Evolutionary conservation across 1,140 invertebrate species (phyloP).

Genomic region (Neodiprion virginianus): DNA sequence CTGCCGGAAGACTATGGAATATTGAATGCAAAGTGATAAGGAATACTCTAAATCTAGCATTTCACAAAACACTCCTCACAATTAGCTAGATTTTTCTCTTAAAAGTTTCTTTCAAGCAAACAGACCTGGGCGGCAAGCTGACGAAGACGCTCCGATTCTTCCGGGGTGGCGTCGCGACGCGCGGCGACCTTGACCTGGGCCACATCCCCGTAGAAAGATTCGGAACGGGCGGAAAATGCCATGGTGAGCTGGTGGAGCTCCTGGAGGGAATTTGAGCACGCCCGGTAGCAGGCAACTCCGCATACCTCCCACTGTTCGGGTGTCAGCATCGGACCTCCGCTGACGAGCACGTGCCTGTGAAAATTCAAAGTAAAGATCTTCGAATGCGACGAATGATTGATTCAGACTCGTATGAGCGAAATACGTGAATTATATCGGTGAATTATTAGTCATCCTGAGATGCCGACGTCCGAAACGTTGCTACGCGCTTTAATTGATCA

Average conservation of each 20-base stretch:
- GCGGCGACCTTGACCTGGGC: slow-evolving; percentile 94
- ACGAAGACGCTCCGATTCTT: slow-evolving; percentile 81
- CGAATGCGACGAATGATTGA: neutral
- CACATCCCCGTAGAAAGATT: slow-evolving; percentile 91
- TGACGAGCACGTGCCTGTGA: slow-evolving; percentile 81
- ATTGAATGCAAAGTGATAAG: no score
- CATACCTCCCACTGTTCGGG: slow-evolving; percentile 86
- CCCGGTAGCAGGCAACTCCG: slow-evolving; percentile 78
- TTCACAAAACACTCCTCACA: no score
- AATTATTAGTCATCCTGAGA: no score
- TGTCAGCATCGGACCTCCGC: slow-evolving; percentile 80
- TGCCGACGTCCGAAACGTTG: no score
- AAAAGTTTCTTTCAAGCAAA: neutral
- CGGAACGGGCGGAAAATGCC: slow-evolving; percentile 87
- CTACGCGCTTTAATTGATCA: no score
- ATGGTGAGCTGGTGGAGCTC: slow-evolving; percentile 85
- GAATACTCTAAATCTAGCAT: no score
- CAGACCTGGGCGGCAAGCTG: slow-evolving; percentile 85
- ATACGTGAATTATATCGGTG: neutral
- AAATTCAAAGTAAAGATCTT: slow-evolving; percentile 19
- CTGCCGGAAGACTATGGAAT: no score
- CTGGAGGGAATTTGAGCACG: slow-evolving; percentile 82
- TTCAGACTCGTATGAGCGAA: neutral
- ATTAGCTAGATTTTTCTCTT: no score
- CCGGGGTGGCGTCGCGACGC: slow-evolving; percentile 80